These are phyloP conservation scores for Magallana ariakensis DNA, from an alignment of 1,140 invertebrate genomes.

Conservation along the genomic window DNA sequence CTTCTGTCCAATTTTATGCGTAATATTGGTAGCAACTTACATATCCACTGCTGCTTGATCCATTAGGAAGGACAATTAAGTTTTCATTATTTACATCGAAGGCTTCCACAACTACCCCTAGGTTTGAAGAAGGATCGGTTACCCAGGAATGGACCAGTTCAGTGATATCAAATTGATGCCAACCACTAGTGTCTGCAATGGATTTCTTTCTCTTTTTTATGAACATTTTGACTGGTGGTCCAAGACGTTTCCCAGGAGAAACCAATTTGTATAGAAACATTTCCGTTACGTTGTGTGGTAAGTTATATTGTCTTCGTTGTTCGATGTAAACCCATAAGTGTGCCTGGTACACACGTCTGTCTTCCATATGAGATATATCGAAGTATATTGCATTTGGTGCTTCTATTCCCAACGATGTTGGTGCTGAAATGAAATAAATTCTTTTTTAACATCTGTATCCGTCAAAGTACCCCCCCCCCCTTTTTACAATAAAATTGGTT, in stretches of 20 bases:
- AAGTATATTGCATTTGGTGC: constrained; percentile 48
- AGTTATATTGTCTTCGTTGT: constrained; percentile 10
- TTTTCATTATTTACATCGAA: constrained; percentile 42
- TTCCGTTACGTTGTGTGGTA: constrained; percentile 48
- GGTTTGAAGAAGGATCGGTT: constrained; percentile 40
- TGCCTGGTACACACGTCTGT: constrained; percentile 24
- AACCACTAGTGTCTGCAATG: constrained; percentile 7
- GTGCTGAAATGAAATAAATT: constrained; percentile 43
- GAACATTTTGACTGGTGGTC: constrained; percentile 33
- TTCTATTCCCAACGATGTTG: constrained; percentile 9
- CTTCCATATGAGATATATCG: constrained; percentile 20
- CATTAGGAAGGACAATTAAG: constrained; percentile 36
- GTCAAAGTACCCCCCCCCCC: too few species aligned
- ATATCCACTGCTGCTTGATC: constrained; percentile 36
- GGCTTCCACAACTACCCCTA: constrained; percentile 54
- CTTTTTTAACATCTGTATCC: too few species aligned
- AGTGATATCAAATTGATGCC: constrained; percentile 54
- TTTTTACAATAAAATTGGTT: too few species aligned
- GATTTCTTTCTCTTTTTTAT: constrained; percentile 33
- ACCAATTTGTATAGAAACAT: constrained; percentile 48
- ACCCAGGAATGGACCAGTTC: constrained; percentile 41
- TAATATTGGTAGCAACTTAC: constrained; percentile 37
- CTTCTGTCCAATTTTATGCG: too few species aligned
- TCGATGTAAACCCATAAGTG: constrained; percentile 53
- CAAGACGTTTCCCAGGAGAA: constrained; percentile 8